Base-by-base conservation (phyloP, 2,113 vertebrate genomes). In the Atractosteus spatula region DNA sequence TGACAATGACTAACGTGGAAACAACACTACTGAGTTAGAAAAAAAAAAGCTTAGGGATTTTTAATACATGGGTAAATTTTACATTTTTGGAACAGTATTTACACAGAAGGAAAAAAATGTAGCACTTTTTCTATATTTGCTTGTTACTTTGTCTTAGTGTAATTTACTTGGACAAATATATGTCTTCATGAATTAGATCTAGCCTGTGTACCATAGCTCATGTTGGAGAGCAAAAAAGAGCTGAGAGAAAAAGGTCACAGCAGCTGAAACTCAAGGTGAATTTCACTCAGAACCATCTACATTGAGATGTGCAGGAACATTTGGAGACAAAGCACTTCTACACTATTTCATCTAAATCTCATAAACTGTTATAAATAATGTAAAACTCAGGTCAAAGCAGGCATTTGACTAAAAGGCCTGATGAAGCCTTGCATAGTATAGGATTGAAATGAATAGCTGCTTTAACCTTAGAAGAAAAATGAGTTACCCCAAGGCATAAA, bases 311-410 rank as follows among this genome's bases (percentile, higher is more conserved):
- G 66, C 72, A 61, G 72, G 67, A 78, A 63, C 67, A 57, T 78
- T 74, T 76, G 51, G 66, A 82, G 59, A 73, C 64, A 79, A 74
- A 79, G 77, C 12, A 47, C 78, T 71, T 68, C 68, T 51, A 41
- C 77, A 51, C 75, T 10, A 68, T 73, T 83, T 84, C 68, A 78
- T 83, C n/a, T 67, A 77, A 81, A 87, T 85, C 72, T 74, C 57
- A 43, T 69, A 59, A 65, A 74, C 65, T 57, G 62, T 77, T 81
- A 82, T 83, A 81, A 87, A 86, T 87, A 85, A 85, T 80, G 77
- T 51, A 83, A 71, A 55, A 44, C 68, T 80, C 71, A 74, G 85
- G 84, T 80, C 76, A 85, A 79, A 6, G 10, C 71, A 66, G 74
- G 70, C 79, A 76, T 73, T 74, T 79, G 69, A 77, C 80, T 78